Evolutionary conservation across 2,113 vertebrate species (phyloP).

Genomic region (Podarcis muralis): DNA sequence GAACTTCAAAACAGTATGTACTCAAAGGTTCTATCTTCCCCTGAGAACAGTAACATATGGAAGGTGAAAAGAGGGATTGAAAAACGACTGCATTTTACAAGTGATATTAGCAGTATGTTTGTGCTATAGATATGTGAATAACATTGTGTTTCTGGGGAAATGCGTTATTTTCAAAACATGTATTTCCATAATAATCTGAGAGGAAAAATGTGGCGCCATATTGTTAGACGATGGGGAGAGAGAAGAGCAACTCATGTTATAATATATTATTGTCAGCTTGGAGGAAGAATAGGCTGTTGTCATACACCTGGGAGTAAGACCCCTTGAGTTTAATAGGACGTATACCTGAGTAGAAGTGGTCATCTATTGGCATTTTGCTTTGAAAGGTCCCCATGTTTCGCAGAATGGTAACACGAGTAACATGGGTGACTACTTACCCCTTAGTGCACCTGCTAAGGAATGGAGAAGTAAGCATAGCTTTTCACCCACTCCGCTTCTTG

Average conservation of each 20-base stretch:
- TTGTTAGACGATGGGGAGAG: neutral
- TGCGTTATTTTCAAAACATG: fast-evolving
- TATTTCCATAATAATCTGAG: neutral
- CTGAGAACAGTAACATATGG: neutral
- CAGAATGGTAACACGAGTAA: too few species aligned
- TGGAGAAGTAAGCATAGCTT: too few species aligned
- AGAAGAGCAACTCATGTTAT: neutral
- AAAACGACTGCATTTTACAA: neutral
- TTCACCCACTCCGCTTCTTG: too few species aligned
- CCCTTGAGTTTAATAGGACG: too few species aligned
- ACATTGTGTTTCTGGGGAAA: neutral
- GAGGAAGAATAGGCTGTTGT: too few species aligned
- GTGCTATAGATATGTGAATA: neutral
- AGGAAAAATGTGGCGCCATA: neutral
- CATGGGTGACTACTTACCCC: too few species aligned
- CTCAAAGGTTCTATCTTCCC: neutral
- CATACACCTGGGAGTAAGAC: too few species aligned
- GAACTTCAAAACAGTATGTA: constrained; percentile 74
- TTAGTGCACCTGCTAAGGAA: too few species aligned
- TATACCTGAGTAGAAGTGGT: too few species aligned
- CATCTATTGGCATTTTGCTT: too few species aligned
- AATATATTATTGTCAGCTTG: too few species aligned
- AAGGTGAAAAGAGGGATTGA: neutral
- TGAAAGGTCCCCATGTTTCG: too few species aligned
- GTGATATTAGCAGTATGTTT: fast-evolving